Evolutionary conservation across 2,888 invertebrate genomes (phyloP), one percentile per base, ranked within the genome.

Genomic region (Cylloceria caligata): DNA sequence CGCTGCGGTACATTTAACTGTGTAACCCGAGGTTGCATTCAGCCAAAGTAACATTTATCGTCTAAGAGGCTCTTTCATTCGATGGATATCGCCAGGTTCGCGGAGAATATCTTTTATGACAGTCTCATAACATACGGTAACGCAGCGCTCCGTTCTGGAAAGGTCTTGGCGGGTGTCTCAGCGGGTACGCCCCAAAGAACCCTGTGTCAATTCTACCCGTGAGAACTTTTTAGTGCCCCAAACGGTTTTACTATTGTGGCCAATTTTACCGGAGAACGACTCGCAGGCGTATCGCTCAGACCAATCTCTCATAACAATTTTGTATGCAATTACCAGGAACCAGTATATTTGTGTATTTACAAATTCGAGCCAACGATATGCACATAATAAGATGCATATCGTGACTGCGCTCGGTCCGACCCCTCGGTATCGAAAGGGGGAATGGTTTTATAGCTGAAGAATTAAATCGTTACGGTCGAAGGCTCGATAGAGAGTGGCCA

Each of bases 101-200:
- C 21, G 45, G 49, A 80, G 69, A 75, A 75, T 65, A 75, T 71
- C 75, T 80, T 80, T 80, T 80, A 80, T 65, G 75, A 57, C 55
- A 47, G 19, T 19, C 36, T 65, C 80, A 65, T 80, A 75, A 80
- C 65, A 42, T 60, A 47, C 64, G n/a, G 27, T 24, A 57, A 3
- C 9, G 2, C 39, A 21, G 5, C 7, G 13, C n/a, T n/a, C 9
- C 57, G 42, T 57, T 69, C 36, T 9, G 13, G 52, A n/a, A 69
- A 55, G 65, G 16, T 65, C 13, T 52, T 39, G 42, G 13, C 13
- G 39, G 13, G 13, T 39, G 13, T n/a, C n/a, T n/a, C n/a, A n/a
- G n/a, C n/a, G n/a, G n/a, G n/a, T n/a, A n/a, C n/a, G n/a, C n/a
- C n/a, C n/a, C n/a, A n/a, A n/a, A n/a, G 45, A 45, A 45, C 45